A percentile compares a stretch with the other conserved stretches of the same genome.
phyloP scores from a whole-genome alignment of 2,888 invertebrate genomes.

The Ganaspis brasiliensis region DNA sequence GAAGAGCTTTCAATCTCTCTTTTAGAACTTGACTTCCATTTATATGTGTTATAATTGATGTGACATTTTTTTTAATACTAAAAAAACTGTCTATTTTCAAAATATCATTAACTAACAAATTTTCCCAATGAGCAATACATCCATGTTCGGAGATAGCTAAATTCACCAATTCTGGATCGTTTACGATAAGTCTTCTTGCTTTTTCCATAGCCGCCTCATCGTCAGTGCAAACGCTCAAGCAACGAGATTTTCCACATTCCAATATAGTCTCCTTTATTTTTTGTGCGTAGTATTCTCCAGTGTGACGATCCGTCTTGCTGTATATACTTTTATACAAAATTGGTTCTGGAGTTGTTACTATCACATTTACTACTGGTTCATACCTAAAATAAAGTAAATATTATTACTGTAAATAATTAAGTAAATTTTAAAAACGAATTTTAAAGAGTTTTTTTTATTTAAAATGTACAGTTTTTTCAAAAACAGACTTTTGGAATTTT shows the following conservation, averaged over 20 bases:
- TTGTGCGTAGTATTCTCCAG: background rate
- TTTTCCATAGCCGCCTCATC: background rate
- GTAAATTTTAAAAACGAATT: no score
- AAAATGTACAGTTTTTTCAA: no score
- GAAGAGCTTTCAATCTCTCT: background rate
- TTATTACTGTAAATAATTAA: background rate
- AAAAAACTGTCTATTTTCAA: background rate
- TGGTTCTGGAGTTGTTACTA: background rate
- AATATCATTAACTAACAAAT: background rate
- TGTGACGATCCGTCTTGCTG: no score
- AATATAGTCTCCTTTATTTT: background rate
- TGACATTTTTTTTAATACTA: background rate
- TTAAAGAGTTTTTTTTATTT: no score
- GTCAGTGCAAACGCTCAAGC: background rate
- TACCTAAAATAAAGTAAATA: background rate
- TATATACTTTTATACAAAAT: background rate
- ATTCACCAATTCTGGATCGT: no score
- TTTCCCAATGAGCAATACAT: background rate
- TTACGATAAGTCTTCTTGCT: no score
- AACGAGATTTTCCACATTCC: background rate
- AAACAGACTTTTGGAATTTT: no score
- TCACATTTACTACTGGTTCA: background rate
- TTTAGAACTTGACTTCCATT: constrained; percentile 4
- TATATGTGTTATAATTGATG: background rate
- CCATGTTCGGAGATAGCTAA: background rate